Conservation (phyloP, 2,797 vertebrate genomes). For the Xyrichtys novacula region DNA sequence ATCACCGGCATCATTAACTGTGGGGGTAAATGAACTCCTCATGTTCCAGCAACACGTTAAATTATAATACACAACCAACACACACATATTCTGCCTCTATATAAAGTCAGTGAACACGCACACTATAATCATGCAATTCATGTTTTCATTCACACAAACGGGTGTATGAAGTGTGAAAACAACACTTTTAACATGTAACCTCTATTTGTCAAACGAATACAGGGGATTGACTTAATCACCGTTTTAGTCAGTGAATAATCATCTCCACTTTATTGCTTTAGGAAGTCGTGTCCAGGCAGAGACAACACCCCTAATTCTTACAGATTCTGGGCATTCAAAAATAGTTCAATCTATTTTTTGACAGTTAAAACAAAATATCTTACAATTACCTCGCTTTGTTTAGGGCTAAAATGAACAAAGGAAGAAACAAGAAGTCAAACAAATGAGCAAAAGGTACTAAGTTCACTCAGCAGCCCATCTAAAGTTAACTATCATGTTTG, state of each 20-base stretch:
- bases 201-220: slow-evolving; percentile 66
- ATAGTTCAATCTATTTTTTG: not conserved
- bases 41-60: slow-evolving; percentile 39
- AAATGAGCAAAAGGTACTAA: too few species aligned
- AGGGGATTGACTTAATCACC: slow-evolving; percentile 62
- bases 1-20: slow-evolving; percentile 44
- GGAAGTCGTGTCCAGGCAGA: slow-evolving; percentile 17
- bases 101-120: slow-evolving; percentile 1
- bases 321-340: not conserved
- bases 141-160: slow-evolving; percentile 33
- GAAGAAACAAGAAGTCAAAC: too few species aligned
- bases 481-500: too few species aligned
- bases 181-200: slow-evolving; percentile 49
- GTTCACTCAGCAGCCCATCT: too few species aligned
- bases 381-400: too few species aligned
- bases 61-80: slow-evolving; percentile 23
- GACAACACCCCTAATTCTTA: slow-evolving; percentile 33
- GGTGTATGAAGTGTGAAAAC: slow-evolving; percentile 30
- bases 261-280: slow-evolving; percentile 5
- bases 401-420: too few species aligned
- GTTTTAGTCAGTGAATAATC: slow-evolving; percentile 51
- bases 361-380: too few species aligned
- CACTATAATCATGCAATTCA: slow-evolving; percentile 24
- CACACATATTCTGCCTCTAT: not conserved
- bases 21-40: slow-evolving; percentile 47